A percentile compares a stretch with the other conserved stretches of the same genome.
Conservation (phyloP, 1,140 invertebrate genomes). For the Drosophila rhopaloa region DNA sequence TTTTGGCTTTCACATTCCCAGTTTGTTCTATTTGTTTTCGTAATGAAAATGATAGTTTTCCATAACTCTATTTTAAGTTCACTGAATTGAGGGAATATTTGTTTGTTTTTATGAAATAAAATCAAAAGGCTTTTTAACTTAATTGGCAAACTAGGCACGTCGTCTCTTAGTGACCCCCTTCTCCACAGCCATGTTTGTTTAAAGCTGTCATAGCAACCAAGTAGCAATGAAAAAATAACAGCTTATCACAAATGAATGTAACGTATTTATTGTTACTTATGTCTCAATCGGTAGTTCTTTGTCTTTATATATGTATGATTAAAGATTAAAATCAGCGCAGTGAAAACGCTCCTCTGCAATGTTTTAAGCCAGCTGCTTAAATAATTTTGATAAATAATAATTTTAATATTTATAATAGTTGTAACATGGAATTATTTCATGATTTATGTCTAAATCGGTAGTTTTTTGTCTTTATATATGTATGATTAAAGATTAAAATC, state of each 20-base stretch:
- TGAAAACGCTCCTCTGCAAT: too few relatives aligned
- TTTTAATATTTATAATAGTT: too few relatives aligned
- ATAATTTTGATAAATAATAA: too few relatives aligned
- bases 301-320: neutral
- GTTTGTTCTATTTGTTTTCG: neutral
- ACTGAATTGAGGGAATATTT: too few relatives aligned
- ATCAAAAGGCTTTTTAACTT: neutral
- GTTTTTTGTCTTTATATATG: neutral
- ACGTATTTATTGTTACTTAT: neutral
- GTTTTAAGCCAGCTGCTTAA: too few relatives aligned
- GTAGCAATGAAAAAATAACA: neutral
- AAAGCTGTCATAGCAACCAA: slow-evolving; percentile 4
- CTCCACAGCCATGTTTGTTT: neutral
- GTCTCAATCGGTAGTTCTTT: neutral
- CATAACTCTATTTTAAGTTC: too few relatives aligned
- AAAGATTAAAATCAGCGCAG: neutral
- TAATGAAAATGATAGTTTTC: too few relatives aligned
- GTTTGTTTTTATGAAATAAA: too few relatives aligned
- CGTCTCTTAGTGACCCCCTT: neutral
- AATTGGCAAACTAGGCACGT: neutral
- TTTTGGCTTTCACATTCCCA: neutral
- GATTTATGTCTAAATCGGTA: too few relatives aligned
- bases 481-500: neutral
- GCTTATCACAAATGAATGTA: neutral
- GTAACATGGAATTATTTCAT: too few relatives aligned